Percentiles rank a stretch among this genome's conserved stretches.
These are phyloP conservation scores for Anadara kagoshimensis DNA, from an alignment of 1,140 invertebrate species.

Conservation along the genomic window DNA sequence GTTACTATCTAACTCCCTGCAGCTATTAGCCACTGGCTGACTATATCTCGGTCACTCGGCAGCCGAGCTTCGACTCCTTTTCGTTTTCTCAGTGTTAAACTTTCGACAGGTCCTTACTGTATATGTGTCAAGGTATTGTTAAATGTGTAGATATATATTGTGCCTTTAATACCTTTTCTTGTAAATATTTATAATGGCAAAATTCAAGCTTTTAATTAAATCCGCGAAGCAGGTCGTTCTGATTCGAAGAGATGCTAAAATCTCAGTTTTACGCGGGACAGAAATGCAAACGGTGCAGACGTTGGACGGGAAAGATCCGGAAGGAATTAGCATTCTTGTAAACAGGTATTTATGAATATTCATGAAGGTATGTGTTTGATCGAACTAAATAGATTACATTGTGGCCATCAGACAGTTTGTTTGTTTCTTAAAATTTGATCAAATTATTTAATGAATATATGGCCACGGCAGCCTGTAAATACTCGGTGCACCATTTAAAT, in stretches of 20 bases:
- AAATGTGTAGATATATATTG: too few species aligned
- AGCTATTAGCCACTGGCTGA: too few species aligned
- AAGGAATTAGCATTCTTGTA: constrained; percentile 72
- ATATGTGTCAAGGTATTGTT: background rate
- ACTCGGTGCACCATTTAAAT: too few species aligned
- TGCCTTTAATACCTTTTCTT: background rate
- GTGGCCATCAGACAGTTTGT: background rate
- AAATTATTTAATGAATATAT: too few species aligned
- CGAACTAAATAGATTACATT: background rate
- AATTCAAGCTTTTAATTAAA: constrained; percentile 71
- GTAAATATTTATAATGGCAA: constrained; percentile 23
- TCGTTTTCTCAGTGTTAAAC: too few species aligned
- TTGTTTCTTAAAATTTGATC: too few species aligned
- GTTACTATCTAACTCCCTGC: too few species aligned
- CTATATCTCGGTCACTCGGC: too few species aligned
- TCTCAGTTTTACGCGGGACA: constrained; percentile 62
- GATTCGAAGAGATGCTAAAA: constrained; percentile 63
- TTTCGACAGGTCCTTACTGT: too few species aligned
- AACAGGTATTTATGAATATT: constrained; percentile 59
- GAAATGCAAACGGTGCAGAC: constrained; percentile 71
- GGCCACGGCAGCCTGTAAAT: too few species aligned
- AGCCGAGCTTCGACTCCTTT: too few species aligned
- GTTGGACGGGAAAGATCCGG: constrained; percentile 61
- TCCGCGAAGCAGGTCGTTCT: constrained; percentile 75
- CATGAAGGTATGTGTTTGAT: background rate